Conservation (phyloP, 1,140 invertebrate species). For the Pogonus chalceus region DNA sequence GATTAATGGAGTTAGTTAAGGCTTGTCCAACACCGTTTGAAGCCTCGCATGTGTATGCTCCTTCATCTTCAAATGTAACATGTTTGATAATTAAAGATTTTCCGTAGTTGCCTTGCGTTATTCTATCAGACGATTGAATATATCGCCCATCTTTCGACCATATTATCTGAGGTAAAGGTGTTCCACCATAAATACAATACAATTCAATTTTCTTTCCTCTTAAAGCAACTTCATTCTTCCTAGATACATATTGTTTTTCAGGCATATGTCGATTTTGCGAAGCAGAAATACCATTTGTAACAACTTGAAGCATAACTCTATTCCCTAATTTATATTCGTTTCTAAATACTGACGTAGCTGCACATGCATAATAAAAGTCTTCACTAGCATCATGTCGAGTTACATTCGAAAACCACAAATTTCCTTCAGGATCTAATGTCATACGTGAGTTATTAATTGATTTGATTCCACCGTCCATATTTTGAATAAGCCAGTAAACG, state of each 20-base stretch:
- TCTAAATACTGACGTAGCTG: constrained; percentile 75
- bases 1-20: constrained; percentile 71
- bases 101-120: constrained; percentile 80
- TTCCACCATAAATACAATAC: constrained; percentile 86
- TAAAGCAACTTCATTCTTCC: constrained; percentile 74
- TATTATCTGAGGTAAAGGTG: constrained; percentile 68
- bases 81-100: constrained; percentile 82
- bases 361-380: constrained; percentile 80
- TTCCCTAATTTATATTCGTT: constrained; percentile 89
- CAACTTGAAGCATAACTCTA: constrained; percentile 66
- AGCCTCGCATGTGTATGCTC: constrained; percentile 81
- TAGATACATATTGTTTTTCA: constrained; percentile 68
- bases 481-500: constrained; percentile 86
- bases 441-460: constrained; percentile 88
- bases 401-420: constrained; percentile 89
- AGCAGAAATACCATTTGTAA: constrained; percentile 60
- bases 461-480: constrained; percentile 63
- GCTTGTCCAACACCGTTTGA: constrained; percentile 81
- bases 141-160: constrained; percentile 72
- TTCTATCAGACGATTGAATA: constrained; percentile 58
- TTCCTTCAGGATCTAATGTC: constrained; percentile 88
- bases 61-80: constrained; percentile 76
- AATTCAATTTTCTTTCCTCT: constrained; percentile 71
- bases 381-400: constrained; percentile 71
- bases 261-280: constrained; percentile 69